Evolutionary conservation across 2,888 invertebrate genomes (phyloP).

Genomic region (Thecophora atra): DNA sequence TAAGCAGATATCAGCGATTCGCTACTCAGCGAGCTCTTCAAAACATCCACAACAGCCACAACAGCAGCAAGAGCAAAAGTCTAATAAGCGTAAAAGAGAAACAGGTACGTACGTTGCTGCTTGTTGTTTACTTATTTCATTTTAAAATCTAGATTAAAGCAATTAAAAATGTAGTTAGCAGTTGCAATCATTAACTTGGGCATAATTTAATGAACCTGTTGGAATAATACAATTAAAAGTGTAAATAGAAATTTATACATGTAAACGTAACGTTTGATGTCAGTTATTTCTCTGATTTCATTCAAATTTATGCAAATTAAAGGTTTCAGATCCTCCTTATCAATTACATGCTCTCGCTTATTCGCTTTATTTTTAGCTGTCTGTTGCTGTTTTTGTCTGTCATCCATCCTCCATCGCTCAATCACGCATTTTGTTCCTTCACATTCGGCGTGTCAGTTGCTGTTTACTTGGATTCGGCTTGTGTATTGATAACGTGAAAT

Average conservation of each 20-base stretch:
- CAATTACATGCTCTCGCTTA: too few relatives aligned
- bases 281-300: too few relatives aligned
- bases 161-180: too few relatives aligned
- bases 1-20: conserved; percentile 37
- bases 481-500: conserved; percentile 11
- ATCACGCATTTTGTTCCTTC: neutral
- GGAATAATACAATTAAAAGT: too few relatives aligned
- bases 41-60: conserved; percentile 42
- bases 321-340: too few relatives aligned
- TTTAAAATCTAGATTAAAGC: too few relatives aligned
- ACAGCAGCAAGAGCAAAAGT: conserved; percentile 39
- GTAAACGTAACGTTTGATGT: too few relatives aligned
- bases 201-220: too few relatives aligned
- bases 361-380: too few relatives aligned
- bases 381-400: neutral
- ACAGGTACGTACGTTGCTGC: conserved; percentile 48
- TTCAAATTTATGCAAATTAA: too few relatives aligned
- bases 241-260: too few relatives aligned
- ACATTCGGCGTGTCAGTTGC: neutral
- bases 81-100: conserved; percentile 55
- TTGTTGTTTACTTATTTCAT: neutral
- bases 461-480: neutral
- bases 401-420: neutral
- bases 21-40: conserved; percentile 29
- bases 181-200: too few relatives aligned